Conservation (phyloP, 2,888 invertebrate genomes). For the Amblyjoppa proteus region DNA sequence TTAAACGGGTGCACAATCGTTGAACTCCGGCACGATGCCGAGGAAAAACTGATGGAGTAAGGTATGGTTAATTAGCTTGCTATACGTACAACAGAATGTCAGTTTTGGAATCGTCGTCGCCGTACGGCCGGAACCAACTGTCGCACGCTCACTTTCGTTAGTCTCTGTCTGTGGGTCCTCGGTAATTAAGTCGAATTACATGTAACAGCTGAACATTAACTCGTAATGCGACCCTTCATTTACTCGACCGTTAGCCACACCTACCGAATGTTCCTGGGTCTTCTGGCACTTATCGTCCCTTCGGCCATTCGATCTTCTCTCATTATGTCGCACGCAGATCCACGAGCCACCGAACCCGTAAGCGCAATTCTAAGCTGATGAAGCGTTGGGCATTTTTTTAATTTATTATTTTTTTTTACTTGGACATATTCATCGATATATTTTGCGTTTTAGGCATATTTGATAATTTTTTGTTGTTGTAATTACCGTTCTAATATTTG, state of each 20-base stretch:
- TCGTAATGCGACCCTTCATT: slow-evolving; percentile 84
- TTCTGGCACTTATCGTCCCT: slow-evolving; percentile 75
- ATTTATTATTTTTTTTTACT: neutral
- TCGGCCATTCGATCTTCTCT: slow-evolving; percentile 75
- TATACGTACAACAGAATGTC: slow-evolving; percentile 41
- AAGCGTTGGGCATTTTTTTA: neutral
- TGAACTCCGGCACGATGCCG: slow-evolving; percentile 51
- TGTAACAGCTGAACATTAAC: slow-evolving; percentile 84
- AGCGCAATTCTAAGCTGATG: neutral
- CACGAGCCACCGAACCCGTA: slow-evolving; percentile 3
- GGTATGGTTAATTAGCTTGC: slow-evolving; percentile 9
- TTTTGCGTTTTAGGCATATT: neutral
- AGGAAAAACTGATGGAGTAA: slow-evolving; percentile 53
- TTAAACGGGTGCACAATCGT: slow-evolving; percentile 44
- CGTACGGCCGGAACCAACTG: slow-evolving; percentile 70
- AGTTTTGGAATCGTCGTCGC: slow-evolving; percentile 56
- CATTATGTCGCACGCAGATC: slow-evolving; percentile 65
- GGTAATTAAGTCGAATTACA: slow-evolving; percentile 83
- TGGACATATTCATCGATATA: neutral
- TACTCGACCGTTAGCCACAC: slow-evolving; percentile 83
- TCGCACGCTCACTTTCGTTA: slow-evolving; percentile 75
- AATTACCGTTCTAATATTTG: neutral
- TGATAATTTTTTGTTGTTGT: neutral
- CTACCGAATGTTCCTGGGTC: slow-evolving; percentile 74
- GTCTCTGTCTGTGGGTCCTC: slow-evolving; percentile 72